Evolutionary conservation across 2,888 invertebrate species (phyloP), one percentile per base, ranked within the genome.

Genomic region (Lepidonotus clava): DNA sequence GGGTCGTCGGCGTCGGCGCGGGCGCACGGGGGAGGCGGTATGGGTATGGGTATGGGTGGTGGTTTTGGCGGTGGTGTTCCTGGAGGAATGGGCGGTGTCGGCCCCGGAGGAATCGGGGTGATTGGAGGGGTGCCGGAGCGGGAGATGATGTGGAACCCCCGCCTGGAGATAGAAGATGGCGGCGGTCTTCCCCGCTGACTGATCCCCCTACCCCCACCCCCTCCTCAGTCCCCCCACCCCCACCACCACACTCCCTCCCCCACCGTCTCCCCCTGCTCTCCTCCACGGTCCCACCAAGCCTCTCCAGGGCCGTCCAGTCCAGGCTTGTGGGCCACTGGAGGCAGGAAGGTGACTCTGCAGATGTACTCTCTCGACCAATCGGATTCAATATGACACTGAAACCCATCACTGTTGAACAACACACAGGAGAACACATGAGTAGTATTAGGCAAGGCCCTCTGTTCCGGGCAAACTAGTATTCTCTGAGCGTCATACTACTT

Each of bases 101-200:
- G n/a, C n/a, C n/a, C n/a, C n/a, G n/a, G n/a, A n/a, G n/a, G n/a
- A n/a, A n/a, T n/a, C n/a, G n/a, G n/a, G n/a, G n/a, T n/a, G n/a
- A n/a, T n/a, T n/a, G n/a, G n/a, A n/a, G n/a, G n/a, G n/a, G n/a
- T n/a, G n/a, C n/a, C n/a, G n/a, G n/a, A n/a, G n/a, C n/a, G n/a
- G n/a, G n/a, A 28, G 4, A 38, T 11, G 14, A 38, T 11, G 18
- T 71, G 71, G 71, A 71, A 18, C 24, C 71, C 71, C 1, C 71
- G 71, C 18, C 1, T 71, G 4, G 71, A 71, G 71, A n/a, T 71
- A 21, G 38, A 8, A 38, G 71, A 71, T 21, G 71, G 71, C 1
- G 71, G 36, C 1, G 71, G 71, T 18, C 18, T 34, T 34, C 71
- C 71, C 38, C 71, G 71, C 21, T 71, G 71, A 71, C 71, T 71